Conservation (phyloP, 1,140 invertebrate species). For the Cyrtorhinus lividipennis region DNA sequence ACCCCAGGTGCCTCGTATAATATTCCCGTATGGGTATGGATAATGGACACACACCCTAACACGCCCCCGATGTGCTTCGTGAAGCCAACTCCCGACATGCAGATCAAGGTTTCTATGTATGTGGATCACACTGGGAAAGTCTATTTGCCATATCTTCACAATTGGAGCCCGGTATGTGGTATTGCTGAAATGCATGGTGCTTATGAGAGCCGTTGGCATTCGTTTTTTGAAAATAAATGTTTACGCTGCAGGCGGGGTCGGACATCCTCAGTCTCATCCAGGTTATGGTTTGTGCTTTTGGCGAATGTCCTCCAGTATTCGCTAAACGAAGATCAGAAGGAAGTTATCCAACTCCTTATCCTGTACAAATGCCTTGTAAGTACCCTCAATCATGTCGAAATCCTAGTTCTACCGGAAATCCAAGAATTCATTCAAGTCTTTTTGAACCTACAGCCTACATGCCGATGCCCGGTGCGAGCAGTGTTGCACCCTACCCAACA, state of each 20-base stretch:
- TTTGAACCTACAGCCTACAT: conserved; percentile 42
- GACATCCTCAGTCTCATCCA: conserved; percentile 76
- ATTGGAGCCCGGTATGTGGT: conserved; percentile 71
- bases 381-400: background rate
- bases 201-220: background rate
- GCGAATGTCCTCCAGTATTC: conserved; percentile 90
- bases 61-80: conserved; percentile 98
- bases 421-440: too few species aligned
- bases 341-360: conserved; percentile 39
- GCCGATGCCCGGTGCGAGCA: conserved; percentile 40
- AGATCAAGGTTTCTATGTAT: conserved; percentile 83
- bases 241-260: conserved; percentile 47
- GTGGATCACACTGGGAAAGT: conserved; percentile 93
- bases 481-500: conserved; percentile 28
- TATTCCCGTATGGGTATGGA: conserved; percentile 92
- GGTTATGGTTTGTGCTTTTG: conserved; percentile 85
- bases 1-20: conserved; percentile 74
- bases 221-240: background rate
- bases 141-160: conserved; percentile 90
- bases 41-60: conserved; percentile 93
- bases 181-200: background rate
- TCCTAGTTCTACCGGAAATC: too few species aligned
- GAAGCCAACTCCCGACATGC: conserved; percentile 88
- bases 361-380: conserved; percentile 30
- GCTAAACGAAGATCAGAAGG: conserved; percentile 42